phyloP scores from a whole-genome alignment of 2,797 vertebrate genomes.

The Lerista edwardsae region DNA sequence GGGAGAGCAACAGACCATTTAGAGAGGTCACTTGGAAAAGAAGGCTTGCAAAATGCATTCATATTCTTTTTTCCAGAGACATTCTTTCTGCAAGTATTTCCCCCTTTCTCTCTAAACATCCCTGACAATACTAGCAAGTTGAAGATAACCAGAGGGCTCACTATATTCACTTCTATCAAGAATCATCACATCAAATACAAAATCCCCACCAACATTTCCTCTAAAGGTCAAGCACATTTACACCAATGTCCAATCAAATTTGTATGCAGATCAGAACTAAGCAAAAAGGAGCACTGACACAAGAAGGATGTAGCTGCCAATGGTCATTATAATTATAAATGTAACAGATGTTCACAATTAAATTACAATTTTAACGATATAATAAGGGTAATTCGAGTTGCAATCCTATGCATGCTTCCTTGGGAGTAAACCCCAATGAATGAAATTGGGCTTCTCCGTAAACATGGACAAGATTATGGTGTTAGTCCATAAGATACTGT shows the following conservation, averaged over 20 bases:
- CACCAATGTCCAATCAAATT: constrained; percentile 63
- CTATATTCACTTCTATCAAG: constrained; percentile 49
- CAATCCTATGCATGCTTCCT: no score
- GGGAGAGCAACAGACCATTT: not conserved
- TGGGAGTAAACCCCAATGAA: no score
- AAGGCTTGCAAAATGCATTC: not conserved
- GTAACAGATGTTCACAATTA: constrained; percentile 75
- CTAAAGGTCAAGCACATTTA: constrained; percentile 64
- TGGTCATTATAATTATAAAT: constrained; percentile 70
- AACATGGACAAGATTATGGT: no score
- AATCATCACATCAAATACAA: constrained; percentile 58
- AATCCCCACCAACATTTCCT: constrained; percentile 53
- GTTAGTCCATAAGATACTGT: constrained; percentile 67
- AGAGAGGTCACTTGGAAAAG: not conserved
- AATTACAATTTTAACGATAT: constrained; percentile 76
- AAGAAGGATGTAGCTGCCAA: constrained; percentile 59
- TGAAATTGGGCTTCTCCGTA: no score
- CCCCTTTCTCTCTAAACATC: constrained; percentile 7
- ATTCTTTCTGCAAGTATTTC: constrained; percentile 1
- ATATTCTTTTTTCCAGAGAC: not conserved
- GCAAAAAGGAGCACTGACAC: constrained; percentile 42
- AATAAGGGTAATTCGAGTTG: constrained; percentile 51
- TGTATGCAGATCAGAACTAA: constrained; percentile 65
- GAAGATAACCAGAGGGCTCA: constrained; percentile 54
- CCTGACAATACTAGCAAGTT: constrained; percentile 25